Base-by-base conservation (phyloP, 2,113 vertebrate species). In the Siphamia tubifer region DNA sequence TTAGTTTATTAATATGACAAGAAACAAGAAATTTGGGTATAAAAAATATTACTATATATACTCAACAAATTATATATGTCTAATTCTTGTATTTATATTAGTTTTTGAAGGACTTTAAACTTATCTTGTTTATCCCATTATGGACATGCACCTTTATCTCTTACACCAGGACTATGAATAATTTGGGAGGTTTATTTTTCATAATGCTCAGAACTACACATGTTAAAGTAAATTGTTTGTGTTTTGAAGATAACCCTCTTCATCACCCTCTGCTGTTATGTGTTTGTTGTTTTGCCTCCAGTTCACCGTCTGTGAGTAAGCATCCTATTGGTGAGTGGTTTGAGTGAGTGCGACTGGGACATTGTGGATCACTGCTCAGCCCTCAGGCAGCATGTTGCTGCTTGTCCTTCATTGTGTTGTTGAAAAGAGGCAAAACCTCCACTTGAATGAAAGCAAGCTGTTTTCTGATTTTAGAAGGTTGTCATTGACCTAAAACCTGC, bases 331-430 rank as follows among this genome's bases (percentile, higher is more conserved):
- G 43, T 4, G 34, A 75, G 67, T 52, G 61, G 17, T 43, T 52
- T 58, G 64, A 68, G 34, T 32, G 62, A 71, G 63, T 78, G 42
- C 74, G 76, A 76, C 19, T 23, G 51, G 62, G 35, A 71, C 73
- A 57, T 23, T 42, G 43, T 58, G 53, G 76, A 60, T 74, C 25
- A 8, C 54, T 74, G 76, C 77, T 77, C 47, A 57, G 68, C 77
- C 54, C 56, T 49, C 32, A 47, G 65, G 74, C 60, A 51, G 49
- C 42, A 52, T 34, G 47, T 30, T 47, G 44, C 63, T 21, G 64
- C 57, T 43, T 42, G 44, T 48, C 16, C n/a, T 40, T 48, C 31
- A 36, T 30, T 48, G 62, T 35, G 27, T 42, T 27, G 36, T 63
- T 66, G 34, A 65, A 21, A 8, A 8, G 6, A n/a, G 5, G 24